phyloP scores from a whole-genome alignment of 2,113 vertebrate genomes.

The Fregata magnificens region DNA sequence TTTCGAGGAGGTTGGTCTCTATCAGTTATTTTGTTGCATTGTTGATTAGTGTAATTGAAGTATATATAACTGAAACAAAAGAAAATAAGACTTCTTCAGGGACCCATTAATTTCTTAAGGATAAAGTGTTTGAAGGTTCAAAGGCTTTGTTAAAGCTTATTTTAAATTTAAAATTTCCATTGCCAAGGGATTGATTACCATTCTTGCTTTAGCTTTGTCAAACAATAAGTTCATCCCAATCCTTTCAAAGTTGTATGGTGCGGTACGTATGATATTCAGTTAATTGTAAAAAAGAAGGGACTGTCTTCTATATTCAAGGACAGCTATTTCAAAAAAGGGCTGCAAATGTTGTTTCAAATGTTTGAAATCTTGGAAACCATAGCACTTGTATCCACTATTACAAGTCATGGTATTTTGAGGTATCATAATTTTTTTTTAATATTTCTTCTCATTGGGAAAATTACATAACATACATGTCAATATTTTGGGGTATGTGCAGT shows the following conservation, averaged over 20 bases:
- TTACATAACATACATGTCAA: neutral
- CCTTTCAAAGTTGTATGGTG: slow-evolving; percentile 72
- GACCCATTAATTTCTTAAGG: slow-evolving; percentile 85
- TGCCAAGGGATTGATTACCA: slow-evolving; percentile 79
- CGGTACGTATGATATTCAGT: slow-evolving; percentile 43
- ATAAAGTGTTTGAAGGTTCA: slow-evolving; percentile 81
- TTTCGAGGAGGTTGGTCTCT: slow-evolving; percentile 26
- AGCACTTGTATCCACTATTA: neutral
- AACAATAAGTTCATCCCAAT: slow-evolving; percentile 68
- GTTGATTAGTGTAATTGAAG: slow-evolving; percentile 79
- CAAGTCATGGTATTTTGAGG: neutral
- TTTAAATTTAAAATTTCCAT: slow-evolving; percentile 83
- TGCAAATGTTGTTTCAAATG: neutral
- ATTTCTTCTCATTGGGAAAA: neutral
- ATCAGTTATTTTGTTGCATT: slow-evolving; percentile 63
- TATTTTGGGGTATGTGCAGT: neutral
- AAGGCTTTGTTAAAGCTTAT: slow-evolving; percentile 82
- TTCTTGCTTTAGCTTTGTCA: slow-evolving; percentile 78
- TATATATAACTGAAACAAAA: slow-evolving; percentile 71
- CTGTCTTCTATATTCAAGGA: slow-evolving; percentile 65
- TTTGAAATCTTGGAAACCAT: slow-evolving; percentile 23
- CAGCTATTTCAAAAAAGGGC: slow-evolving; percentile 25
- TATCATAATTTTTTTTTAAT: neutral
- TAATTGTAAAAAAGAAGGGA: slow-evolving; percentile 21
- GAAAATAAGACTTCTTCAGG: slow-evolving; percentile 78